Evolutionary conservation across 2,888 invertebrate species (phyloP), one percentile per base, ranked within the genome.

Genomic region (Macaria liturata): DNA sequence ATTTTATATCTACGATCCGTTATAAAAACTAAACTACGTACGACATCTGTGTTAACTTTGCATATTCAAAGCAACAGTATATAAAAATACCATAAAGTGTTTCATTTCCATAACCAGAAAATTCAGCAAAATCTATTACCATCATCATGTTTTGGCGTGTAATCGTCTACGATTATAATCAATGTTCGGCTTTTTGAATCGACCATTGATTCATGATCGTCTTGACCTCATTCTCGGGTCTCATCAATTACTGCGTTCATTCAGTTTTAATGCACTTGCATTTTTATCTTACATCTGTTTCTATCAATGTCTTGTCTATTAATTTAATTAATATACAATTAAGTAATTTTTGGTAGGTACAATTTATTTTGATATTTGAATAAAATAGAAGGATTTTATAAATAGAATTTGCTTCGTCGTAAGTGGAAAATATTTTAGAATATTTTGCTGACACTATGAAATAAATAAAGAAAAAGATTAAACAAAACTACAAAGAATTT

Each of bases 201-300:
- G 44, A 46, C 40, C 54, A 45, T 52, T 48, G 39, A 52, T 45
- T 51, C 59, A 59, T 55, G 59, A 52, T 46, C 37, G 47, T 55
- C 59, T 59, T 59, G 59, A 59, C 59, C 54, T 52, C 47, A 45
- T 59, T 59, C 44, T 30, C 34, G 32, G n/a, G 43, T n/a, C 37
- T 32, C 46, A 9, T 40, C 45, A 49, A 49, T 53, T 58, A 54
- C 32, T 49, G 30, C 45, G 31, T 47, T 59, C 51, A 39, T 59
- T 55, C 49, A 46, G 44, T 20, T 39, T 46, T 20, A 39, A 49
- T 51, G 54, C 50, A 48, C 59, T 51, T 55, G 59, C 59, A 31
- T 39, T 49, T 40, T 59, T 53, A 42, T 40, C 32, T 5, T 20
- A 7, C 57, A 48, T 20, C 47, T 47, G 50, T 47, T 50, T 42